Evolutionary conservation across 2,113 vertebrate genomes (phyloP).

Genomic region (Pyrgilauda ruficollis): DNA sequence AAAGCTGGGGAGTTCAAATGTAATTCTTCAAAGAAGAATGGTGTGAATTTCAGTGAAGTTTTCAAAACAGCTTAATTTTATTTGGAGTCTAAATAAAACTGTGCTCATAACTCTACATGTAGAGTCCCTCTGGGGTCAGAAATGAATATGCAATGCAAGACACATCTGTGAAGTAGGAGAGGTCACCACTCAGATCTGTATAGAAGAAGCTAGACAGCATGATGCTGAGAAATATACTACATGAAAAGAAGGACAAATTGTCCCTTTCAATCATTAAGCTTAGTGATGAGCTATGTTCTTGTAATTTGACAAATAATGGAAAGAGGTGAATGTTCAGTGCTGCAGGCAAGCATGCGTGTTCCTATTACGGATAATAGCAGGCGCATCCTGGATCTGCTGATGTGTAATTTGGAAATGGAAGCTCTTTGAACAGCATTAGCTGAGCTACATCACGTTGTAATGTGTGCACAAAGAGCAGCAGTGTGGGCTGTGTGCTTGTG

Average conservation of each 20-base stretch:
- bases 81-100: neutral
- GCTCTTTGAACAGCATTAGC: neutral
- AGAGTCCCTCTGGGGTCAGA: neutral
- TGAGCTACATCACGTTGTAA: neutral
- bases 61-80: neutral
- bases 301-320: neutral
- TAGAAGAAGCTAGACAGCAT: neutral
- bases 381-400: neutral
- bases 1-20: neutral
- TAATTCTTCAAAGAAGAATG: neutral
- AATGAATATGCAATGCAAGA: neutral
- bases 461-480: neutral
- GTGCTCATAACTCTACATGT: neutral
- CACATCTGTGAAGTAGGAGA: neutral
- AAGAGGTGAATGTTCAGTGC: neutral
- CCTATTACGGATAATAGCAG: neutral
- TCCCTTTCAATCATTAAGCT: neutral
- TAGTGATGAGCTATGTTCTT: neutral
- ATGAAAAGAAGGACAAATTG: neutral
- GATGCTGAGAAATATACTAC: neutral
- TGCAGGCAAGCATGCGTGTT: neutral
- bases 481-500: accelerated
- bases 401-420: neutral
- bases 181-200: neutral
- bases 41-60: neutral